phyloP scores from a whole-genome alignment of 1,140 invertebrate species.

The Atta colombica region DNA sequence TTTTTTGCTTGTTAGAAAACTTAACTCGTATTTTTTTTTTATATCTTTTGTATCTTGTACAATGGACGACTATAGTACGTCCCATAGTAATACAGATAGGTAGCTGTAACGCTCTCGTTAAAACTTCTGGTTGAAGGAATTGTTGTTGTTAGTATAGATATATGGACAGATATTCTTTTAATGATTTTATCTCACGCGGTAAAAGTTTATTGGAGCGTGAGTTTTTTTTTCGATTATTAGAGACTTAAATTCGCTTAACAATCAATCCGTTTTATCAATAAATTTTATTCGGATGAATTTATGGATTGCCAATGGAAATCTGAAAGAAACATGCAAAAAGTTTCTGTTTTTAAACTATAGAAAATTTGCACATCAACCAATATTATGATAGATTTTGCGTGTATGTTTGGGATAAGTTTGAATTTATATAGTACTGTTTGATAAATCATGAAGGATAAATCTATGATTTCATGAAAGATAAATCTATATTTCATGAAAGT shows the following conservation, averaged over 20 bases:
- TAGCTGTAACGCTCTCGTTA: slow-evolving; percentile 37
- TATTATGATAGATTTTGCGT: background rate
- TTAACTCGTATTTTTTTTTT: slow-evolving; percentile 5
- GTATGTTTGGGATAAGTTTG: background rate
- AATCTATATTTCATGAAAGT: background rate
- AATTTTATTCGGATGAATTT: background rate
- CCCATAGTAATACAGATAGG: background rate
- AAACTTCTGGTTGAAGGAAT: slow-evolving; percentile 32
- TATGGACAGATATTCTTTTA: slow-evolving; percentile 6
- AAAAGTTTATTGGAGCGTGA: background rate
- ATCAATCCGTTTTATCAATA: background rate
- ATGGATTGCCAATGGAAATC: background rate
- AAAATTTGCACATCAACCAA: background rate
- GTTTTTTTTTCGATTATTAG: background rate
- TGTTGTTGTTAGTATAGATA: slow-evolving; percentile 10
- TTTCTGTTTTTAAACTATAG: background rate
- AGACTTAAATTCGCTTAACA: background rate
- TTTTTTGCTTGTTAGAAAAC: slow-evolving; percentile 16
- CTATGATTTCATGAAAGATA: background rate
- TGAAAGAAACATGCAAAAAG: background rate
- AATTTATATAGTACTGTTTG: background rate
- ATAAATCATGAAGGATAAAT: background rate
- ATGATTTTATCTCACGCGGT: slow-evolving; percentile 12
- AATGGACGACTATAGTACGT: background rate
- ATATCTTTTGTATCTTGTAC: background rate